Evolutionary conservation across 2,888 invertebrate species (phyloP), one percentile per base, ranked within the genome.

Genomic region (Noctua janthina): DNA sequence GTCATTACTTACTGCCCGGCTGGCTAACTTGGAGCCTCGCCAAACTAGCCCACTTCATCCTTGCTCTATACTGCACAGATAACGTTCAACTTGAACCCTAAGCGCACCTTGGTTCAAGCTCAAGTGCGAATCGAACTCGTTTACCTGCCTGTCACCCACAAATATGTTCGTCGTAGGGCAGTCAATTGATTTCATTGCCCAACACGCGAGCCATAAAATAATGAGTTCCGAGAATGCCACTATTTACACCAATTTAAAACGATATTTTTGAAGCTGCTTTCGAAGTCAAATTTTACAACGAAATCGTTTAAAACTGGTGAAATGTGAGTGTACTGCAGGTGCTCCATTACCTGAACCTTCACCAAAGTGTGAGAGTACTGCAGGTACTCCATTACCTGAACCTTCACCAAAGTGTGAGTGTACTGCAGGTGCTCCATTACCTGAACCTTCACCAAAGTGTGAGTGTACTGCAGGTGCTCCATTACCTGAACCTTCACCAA

Each of bases 71-170:
- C 64, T 66, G 74, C 35, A 70, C 46, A 56, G 62, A 62, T 74
- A 76, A 54, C 62, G 67, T 35, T 72, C 76, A 69, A 77, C 80
- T 77, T 51, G 78, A 75, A 74, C 73, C 59, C 72, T 74, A 35
- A 70, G 70, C 72, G 73, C 74, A 66, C 67, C 88, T 85, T 81
- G 56, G 64, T 35, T 62, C 74, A 80, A 59, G 51, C 72, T 87
- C 76, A 75, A 85, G 76, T 76, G 85, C 15, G 80, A 80, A 56
- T 84, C 71, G 68, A 85, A 77, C 76, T 66, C 68, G 88, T 72
- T 76, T 76, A 84, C 88, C 88, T 84, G 71, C 15, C 82, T 71
- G 85, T 72, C 80, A 79, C 43, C 74, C 76, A 83, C 88, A 79
- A 86, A 71, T 72, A 83, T 67, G 72, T 72, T 17, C 59, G 35